phyloP scores from a whole-genome alignment of 2,113 vertebrate species.

The Orthonyx spaldingii region DNA sequence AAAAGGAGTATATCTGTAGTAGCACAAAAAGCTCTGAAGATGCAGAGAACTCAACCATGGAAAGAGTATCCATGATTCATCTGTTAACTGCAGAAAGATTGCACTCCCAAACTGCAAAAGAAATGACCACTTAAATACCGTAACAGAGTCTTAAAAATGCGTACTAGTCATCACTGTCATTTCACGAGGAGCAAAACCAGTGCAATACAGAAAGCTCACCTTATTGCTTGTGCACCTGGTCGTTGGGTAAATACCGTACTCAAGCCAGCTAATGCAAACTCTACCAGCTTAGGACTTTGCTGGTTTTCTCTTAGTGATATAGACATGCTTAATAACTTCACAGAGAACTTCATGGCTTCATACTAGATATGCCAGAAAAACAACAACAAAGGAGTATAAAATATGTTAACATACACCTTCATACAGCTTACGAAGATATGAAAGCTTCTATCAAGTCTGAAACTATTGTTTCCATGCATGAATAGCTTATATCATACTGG shows the following conservation, averaged over 20 bases:
- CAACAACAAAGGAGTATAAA: background rate
- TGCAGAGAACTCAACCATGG: background rate
- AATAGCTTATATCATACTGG: background rate
- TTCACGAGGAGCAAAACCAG: background rate
- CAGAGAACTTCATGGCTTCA: conserved; percentile 88
- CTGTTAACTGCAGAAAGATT: background rate
- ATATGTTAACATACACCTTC: background rate
- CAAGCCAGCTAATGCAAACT: conserved; percentile 83
- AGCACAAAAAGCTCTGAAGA: background rate
- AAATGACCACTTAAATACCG: background rate
- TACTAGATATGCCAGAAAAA: conserved; percentile 76
- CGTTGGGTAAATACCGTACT: conserved; percentile 84
- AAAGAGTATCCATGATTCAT: background rate
- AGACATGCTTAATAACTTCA: conserved; percentile 86
- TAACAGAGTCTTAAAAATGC: background rate
- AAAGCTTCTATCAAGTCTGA: background rate
- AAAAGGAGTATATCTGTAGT: background rate
- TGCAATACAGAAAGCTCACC: conserved; percentile 66
- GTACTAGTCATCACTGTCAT: background rate
- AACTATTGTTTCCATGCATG: background rate
- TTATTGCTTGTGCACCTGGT: conserved; percentile 91
- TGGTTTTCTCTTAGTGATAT: conserved; percentile 83
- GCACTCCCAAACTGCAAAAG: background rate
- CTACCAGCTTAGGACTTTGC: conserved; percentile 82
- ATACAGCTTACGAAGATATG: background rate